Evolutionary conservation across 2,113 vertebrate species (phyloP), one percentile per base, ranked within the genome.

Genomic region (Petrocephalus microphthalmus): DNA sequence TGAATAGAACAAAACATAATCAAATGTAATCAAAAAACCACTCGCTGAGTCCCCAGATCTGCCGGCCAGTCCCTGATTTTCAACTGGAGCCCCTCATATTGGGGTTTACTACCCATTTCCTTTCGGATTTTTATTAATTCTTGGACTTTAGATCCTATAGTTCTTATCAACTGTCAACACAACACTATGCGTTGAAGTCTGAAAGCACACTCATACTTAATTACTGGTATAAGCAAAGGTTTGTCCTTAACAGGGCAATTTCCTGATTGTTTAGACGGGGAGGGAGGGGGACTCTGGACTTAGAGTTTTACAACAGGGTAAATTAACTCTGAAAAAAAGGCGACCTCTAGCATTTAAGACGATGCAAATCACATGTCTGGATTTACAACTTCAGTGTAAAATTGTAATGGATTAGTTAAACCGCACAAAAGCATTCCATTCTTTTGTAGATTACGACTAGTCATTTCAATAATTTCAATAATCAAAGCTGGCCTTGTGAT

Each of bases 171-270:
- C 78, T 56, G 74, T 83, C 52, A 56, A 83, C 71, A 89, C 60
- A 78, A 64, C 83, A 71, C 25, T 37, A 57, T 87, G 88, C 60
- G 20, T 42, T 87, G 47, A 54, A 49, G 57, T 42, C 42, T 45
- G 33, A 74, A 83, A 53, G 49, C 84, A 64, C 33, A 19, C 45
- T 83, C 37, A 64, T 29, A 56, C 88, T 47, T 88, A 87, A 87
- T 91, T 90, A 87, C 88, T 52, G 78, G 88, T 74, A 91, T 88
- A 83, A 91, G 90, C 84, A 93, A 91, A 88, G 90, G 90, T 89
- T 89, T 89, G 87, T 84, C 67, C 29, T 91, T 42, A 89, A 67
- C 92, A 89, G 90, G 89, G 92, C 91, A 94, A 94, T 81, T 85
- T 85, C 87, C 17, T 54, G 85, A 90, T 17, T 85, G 90, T 49